These are phyloP conservation scores for Zeus faber DNA, from an alignment of 2,113 vertebrate genomes.

Conservation along the genomic window DNA sequence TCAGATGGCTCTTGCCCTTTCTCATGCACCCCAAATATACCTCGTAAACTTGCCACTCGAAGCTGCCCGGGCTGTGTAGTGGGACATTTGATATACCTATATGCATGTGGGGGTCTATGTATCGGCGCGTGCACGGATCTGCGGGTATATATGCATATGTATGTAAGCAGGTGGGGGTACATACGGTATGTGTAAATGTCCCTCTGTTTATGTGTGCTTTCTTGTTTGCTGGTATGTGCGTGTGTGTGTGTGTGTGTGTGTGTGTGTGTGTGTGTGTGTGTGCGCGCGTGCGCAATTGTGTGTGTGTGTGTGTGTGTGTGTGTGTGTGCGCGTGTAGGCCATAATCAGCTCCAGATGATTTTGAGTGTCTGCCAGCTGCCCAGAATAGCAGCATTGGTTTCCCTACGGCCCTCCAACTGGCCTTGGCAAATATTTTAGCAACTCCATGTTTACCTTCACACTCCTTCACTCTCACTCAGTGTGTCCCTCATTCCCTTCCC, in stretches of 20 bases:
- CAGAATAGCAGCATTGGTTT: slow-evolving; percentile 74
- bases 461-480: slow-evolving; percentile 49
- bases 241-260: slow-evolving; percentile 19
- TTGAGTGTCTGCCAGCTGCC: slow-evolving; percentile 69
- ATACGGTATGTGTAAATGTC: not conserved
- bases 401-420: slow-evolving; percentile 66
- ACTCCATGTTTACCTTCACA: slow-evolving; percentile 70
- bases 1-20: slow-evolving; percentile 26
- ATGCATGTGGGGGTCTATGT: no score
- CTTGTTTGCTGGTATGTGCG: slow-evolving; percentile 7
- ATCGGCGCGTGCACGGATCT: no score
- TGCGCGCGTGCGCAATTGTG: not conserved
- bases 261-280: slow-evolving; percentile 7
- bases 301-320: slow-evolving; percentile 7
- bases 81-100: slow-evolving; percentile 44
- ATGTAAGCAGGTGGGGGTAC: not conserved
- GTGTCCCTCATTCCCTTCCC: slow-evolving; percentile 45
- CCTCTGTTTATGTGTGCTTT: not conserved
- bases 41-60: slow-evolving; percentile 56
- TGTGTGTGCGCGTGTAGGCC: slow-evolving; percentile 41
- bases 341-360: slow-evolving; percentile 80
- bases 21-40: slow-evolving; percentile 29
- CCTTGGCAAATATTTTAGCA: slow-evolving; percentile 76
- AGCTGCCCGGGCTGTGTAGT: slow-evolving; percentile 22
- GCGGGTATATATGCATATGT: no score